Base-by-base conservation (phyloP, 2,888 invertebrate species). In the Drosophila helvetica region DNA sequence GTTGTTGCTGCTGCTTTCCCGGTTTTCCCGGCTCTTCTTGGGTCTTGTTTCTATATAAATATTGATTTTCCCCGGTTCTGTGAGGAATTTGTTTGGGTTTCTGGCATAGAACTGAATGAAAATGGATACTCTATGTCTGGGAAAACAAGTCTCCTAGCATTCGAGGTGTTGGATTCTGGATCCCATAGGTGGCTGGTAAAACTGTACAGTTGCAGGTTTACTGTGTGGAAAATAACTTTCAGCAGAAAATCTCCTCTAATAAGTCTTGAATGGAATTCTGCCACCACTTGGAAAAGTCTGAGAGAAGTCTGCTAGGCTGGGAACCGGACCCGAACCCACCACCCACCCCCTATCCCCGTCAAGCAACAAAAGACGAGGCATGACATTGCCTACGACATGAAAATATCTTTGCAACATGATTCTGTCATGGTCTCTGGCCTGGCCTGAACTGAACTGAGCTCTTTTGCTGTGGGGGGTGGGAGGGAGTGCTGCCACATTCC, bases 41-140 rank as follows among this genome's bases (percentile, higher is more conserved):
- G 63, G 45, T 68, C 75, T 70, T 62, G 57, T 74, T 68, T 72
- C 75, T 79, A 72, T 59, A 57, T 71, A 83, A 83, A 83, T 83
- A 83, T 86, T 83, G 86, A 83, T 83, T 83, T 80, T 78, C 58
- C 61, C 63, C 56, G 47, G 17, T 53, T 45, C 3, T 12, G 47
- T 43, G 51, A 66, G 52, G 43, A 56, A 52, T 52, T 47, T 68
- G 72, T 56, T 56, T 68, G 62, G 65, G 56, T 71, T 79, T 75
- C 19, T 5, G 48, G 43, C 22, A 57, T 38, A 27, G n/a, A 17
- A 17, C n/a, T 15, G 42, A 33, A 45, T 46, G 47, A 19, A 18
- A 60, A 63, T 10, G 12, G 47, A 64, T 64, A 46, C 38, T 25
- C 52, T 7, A 33, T 2, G 10, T 0, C 8, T 6, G 27, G 17